Evolutionary conservation across 2,113 vertebrate genomes (phyloP).

Genomic region (Vidua chalybeata): DNA sequence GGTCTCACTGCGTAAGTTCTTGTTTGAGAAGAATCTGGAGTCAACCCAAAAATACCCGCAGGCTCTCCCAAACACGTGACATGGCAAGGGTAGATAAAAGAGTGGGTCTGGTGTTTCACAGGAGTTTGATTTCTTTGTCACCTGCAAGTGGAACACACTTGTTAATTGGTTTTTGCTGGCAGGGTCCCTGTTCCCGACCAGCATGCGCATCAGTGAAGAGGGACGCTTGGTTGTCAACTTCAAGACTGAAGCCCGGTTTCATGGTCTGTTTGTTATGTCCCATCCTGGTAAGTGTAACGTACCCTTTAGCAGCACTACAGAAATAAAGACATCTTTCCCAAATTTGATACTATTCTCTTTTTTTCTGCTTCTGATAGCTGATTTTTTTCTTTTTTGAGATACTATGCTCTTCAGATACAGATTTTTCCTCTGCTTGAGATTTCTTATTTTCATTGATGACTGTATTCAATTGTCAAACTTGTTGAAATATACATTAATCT

Average conservation of each 20-base stretch:
- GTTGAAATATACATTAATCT: not conserved
- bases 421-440: not conserved
- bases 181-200: slow-evolving; percentile 93
- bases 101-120: not conserved
- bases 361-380: not conserved
- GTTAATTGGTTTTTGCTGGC: not conserved
- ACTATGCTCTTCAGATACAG: not conserved
- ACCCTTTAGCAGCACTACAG: not conserved
- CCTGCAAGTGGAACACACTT: not conserved
- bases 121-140: not conserved
- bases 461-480: not conserved
- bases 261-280: slow-evolving; percentile 87
- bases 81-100: not conserved
- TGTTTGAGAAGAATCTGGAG: not conserved
- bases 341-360: not conserved
- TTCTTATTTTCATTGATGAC: not conserved
- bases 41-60: not conserved
- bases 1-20: not conserved
- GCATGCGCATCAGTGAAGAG: slow-evolving; percentile 90
- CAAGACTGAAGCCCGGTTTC: slow-evolving; percentile 90
- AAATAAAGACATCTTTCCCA: not conserved
- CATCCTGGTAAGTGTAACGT: slow-evolving; percentile 79
- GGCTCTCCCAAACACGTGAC: not conserved
- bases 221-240: slow-evolving; percentile 92
- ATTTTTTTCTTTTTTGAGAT: not conserved